Evolutionary conservation across 2,113 vertebrate species (phyloP), one percentile per base, ranked within the genome.

Genomic region (Aspidoscelis tigris): DNA sequence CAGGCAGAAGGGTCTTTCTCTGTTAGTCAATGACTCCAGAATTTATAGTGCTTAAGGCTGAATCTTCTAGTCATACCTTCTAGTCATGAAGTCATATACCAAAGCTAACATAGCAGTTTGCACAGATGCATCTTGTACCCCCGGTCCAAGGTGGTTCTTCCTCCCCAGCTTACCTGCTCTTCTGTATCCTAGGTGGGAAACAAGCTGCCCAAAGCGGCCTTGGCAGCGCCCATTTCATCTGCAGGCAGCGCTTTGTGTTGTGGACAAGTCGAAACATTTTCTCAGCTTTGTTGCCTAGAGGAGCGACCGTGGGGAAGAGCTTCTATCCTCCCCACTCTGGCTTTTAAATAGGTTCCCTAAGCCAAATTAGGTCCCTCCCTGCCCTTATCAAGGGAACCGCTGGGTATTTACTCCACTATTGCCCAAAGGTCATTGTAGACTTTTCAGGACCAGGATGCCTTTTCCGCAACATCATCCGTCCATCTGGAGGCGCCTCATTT

Each of bases 181-280:
- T 86, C 68, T 82, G 91, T 83, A 3, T n/a, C 0, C 78, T 75
- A 7, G 4, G 2, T 9, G 91, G 80, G 3, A 87, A 86, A 70
- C 39, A 78, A 8, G 7, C 1, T 0, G 74, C 81, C 2, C 1
- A 0, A 64, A 79, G 14, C 2, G 84, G 68, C n/a, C 86, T 90
- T 1, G 47, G 84, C 0, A 1, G 21, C 5, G 16, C 78, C 80
- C 20, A 39, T 64, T 76, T 91, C 0, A 82, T 21, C 21, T 85
- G 92, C 78, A 91, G 87, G 83, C 88, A 92, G 43, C 73, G 53
- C 0, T 64, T 90, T 0, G 88, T 84, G 0, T 93, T 92, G 69
- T 91, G 47, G 1, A 96, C 50, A 53, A 95, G 90, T 21, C 95
- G 94, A 87, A 95, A 87, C 96, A 96, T 96, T 76, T 76, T 93